Evolutionary conservation across 2,113 vertebrate species (phyloP).

Genomic region (Chaetops frenatus): DNA sequence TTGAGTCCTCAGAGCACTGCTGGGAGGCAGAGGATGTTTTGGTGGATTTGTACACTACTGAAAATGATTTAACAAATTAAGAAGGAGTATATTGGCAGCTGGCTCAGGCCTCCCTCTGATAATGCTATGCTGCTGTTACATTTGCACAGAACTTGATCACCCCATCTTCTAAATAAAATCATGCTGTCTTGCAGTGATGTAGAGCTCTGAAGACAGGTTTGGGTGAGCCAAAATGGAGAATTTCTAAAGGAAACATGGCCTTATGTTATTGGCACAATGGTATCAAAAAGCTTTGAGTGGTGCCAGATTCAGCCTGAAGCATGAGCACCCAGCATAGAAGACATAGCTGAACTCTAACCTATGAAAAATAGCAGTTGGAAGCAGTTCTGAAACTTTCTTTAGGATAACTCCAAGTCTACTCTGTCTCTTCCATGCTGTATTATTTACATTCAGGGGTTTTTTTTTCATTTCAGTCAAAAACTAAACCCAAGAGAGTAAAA

Average conservation of each 20-base stretch:
- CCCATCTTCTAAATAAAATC: background rate
- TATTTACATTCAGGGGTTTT: background rate
- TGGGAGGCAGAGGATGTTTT: background rate
- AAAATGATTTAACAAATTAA: background rate
- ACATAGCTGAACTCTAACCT: background rate
- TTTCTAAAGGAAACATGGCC: background rate
- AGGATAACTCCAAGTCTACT: background rate
- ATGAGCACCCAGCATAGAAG: background rate
- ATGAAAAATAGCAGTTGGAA: background rate
- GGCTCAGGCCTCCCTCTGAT: background rate
- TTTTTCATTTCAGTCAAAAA: conserved; percentile 74
- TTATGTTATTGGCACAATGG: background rate
- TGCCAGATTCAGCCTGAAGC: background rate
- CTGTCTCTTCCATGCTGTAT: background rate
- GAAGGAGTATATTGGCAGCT: background rate
- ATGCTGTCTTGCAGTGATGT: background rate
- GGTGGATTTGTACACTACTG: background rate
- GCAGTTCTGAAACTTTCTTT: background rate
- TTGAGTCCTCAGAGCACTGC: background rate
- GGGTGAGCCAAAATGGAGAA: background rate
- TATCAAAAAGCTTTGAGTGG: background rate
- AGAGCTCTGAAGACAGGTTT: background rate
- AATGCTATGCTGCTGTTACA: background rate
- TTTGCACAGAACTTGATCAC: background rate
- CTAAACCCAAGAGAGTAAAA: conserved; percentile 85